Conservation (phyloP, 2,113 vertebrate species). For the Ctenomys sociabilis region DNA sequence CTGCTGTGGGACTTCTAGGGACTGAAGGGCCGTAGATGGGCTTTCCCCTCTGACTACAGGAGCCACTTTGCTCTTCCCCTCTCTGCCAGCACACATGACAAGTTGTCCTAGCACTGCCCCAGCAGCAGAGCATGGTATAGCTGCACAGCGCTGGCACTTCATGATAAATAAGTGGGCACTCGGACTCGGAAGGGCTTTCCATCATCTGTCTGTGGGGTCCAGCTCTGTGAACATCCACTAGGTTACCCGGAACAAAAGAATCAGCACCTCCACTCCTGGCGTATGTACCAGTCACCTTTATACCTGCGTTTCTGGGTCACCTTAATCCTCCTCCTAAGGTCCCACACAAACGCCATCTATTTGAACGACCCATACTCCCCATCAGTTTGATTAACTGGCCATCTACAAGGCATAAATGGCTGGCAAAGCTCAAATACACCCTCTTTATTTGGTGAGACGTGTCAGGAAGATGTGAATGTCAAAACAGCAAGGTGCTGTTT, state of each 20-base stretch:
- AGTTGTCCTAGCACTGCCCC: neutral
- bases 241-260: neutral
- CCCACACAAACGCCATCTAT: neutral
- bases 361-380: neutral
- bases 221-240: neutral
- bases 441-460: neutral
- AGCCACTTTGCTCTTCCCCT: neutral
- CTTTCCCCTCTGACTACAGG: neutral
- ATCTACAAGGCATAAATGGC: neutral
- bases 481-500: neutral
- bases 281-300: neutral
- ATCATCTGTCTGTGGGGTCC: neutral
- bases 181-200: neutral
- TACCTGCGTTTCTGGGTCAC: neutral
- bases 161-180: neutral
- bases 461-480: neutral
- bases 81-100: neutral
- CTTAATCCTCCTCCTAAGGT: neutral
- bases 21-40: neutral
- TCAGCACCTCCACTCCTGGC: neutral
- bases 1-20: neutral
- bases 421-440: neutral
- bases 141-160: neutral
- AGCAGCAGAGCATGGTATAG: neutral
- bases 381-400: neutral